Evolutionary conservation across 2,888 invertebrate genomes (phyloP).

Genomic region (Eupithecia abbreviata): DNA sequence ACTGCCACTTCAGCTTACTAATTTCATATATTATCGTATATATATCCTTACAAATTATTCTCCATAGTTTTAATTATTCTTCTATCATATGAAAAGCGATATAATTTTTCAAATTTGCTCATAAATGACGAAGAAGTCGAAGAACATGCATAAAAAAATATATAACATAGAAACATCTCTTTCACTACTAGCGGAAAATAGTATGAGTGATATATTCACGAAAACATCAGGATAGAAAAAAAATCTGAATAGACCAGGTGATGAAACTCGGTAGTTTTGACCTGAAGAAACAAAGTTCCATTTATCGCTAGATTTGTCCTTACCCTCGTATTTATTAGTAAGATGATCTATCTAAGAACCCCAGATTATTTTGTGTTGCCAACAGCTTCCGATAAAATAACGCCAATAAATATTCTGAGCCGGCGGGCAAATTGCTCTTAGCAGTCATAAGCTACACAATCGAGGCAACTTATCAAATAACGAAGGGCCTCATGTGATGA

Average conservation of each 20-base stretch:
- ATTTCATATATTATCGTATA: no score
- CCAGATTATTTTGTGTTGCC: background rate
- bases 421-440: constrained; percentile 26
- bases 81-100: no score
- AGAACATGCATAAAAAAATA: no score
- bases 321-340: background rate
- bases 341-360: background rate
- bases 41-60: no score
- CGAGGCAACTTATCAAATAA: constrained; percentile 43
- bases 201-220: no score
- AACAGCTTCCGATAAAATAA: constrained; percentile 6
- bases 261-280: background rate
- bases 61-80: no score
- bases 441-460: constrained; percentile 35
- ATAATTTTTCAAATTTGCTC: no score
- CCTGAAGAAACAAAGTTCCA: background rate
- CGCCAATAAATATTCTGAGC: constrained; percentile 7
- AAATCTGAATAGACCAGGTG: background rate
- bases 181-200: no score
- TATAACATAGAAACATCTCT: no score
- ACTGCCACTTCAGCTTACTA: no score
- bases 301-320: background rate
- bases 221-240: no score
- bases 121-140: no score
- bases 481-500: constrained; percentile 48